A percentile compares a stretch with the other conserved stretches of the same genome.
Evolutionary conservation across 2,888 invertebrate genomes (phyloP).

Genomic region (Megastigmus dorsalis): DNA sequence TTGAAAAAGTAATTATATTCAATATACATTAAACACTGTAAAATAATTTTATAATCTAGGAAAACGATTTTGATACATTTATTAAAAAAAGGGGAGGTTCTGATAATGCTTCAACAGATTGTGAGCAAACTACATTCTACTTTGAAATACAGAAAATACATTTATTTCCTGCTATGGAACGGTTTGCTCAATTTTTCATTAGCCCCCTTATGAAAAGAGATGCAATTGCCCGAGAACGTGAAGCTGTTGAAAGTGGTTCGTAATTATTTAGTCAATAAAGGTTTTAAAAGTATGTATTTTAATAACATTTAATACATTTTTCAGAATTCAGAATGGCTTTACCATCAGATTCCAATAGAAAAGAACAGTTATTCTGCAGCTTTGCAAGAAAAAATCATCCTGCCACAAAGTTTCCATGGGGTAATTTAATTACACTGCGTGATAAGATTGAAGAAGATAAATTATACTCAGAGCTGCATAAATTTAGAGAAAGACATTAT

Average conservation of each 20-base stretch:
- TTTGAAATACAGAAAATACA: conserved; percentile 91
- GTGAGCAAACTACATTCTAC: conserved; percentile 90
- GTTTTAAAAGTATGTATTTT: no score
- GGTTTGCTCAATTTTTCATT: conserved; percentile 92
- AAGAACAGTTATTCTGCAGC: conserved; percentile 84
- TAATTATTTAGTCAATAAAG: background rate
- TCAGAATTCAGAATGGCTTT: conserved; percentile 89
- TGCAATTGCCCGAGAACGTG: conserved; percentile 89
- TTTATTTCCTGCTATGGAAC: conserved; percentile 85
- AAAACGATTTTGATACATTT: conserved; percentile 71
- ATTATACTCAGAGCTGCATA: conserved; percentile 82
- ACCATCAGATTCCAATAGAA: conserved; percentile 84
- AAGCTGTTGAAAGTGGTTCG: conserved; percentile 90
- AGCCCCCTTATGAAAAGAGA: conserved; percentile 89
- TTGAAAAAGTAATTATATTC: background rate
- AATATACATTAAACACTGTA: background rate
- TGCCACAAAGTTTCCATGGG: conserved; percentile 89
- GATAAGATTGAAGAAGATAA: conserved; percentile 81
- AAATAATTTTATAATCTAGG: conserved; percentile 57
- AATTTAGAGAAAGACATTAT: conserved; percentile 86
- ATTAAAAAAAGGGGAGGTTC: conserved; percentile 87
- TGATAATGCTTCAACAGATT: conserved; percentile 91
- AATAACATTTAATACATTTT: conserved; percentile 1
- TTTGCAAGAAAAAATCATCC: conserved; percentile 84
- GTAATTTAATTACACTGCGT: conserved; percentile 84